Percentiles rank a stretch among this genome's conserved stretches.
phyloP scores from a whole-genome alignment of 1,140 invertebrate genomes.

The Cyphomyrmex costatus region DNA sequence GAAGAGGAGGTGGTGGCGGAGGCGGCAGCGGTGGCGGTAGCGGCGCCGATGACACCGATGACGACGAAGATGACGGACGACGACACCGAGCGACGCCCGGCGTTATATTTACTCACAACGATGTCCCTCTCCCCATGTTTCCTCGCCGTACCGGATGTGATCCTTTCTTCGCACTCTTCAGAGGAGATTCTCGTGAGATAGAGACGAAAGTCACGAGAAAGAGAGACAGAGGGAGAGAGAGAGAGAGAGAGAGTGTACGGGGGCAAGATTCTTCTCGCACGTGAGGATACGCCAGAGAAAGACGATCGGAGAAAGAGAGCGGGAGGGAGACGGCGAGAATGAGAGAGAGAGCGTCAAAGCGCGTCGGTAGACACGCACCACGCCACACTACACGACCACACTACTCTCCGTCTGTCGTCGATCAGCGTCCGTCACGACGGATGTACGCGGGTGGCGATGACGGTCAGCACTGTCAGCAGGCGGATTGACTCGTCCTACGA shows the following conservation, averaged over 20 bases:
- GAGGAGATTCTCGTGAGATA: slow-evolving; percentile 57
- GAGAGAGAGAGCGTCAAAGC: slow-evolving; percentile 56
- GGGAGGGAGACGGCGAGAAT: slow-evolving; percentile 23
- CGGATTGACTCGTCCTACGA: too few relatives aligned
- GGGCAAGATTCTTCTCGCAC: slow-evolving; percentile 64
- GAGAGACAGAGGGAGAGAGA: too few relatives aligned
- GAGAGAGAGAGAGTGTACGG: too few relatives aligned
- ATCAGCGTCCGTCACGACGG: slow-evolving; percentile 36
- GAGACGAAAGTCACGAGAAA: too few relatives aligned
- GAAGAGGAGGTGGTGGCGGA: not conserved
- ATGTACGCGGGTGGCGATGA: too few relatives aligned
- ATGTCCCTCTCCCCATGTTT: slow-evolving; percentile 81
- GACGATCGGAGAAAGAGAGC: not conserved
- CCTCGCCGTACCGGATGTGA: slow-evolving; percentile 64
- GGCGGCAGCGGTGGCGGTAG: not conserved
- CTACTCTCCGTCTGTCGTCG: slow-evolving; percentile 43
- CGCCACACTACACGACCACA: slow-evolving; percentile 39
- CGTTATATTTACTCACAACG: slow-evolving; percentile 79
- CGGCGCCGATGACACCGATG: not conserved
- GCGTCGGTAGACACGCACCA: slow-evolving; percentile 51
- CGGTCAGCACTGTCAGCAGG: too few relatives aligned
- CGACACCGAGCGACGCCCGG: slow-evolving; percentile 37
- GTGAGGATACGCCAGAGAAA: not conserved
- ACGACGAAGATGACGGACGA: not conserved
- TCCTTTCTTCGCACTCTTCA: slow-evolving; percentile 58